Conservation (phyloP, 2,888 invertebrate genomes). For the Andrena marginata region DNA sequence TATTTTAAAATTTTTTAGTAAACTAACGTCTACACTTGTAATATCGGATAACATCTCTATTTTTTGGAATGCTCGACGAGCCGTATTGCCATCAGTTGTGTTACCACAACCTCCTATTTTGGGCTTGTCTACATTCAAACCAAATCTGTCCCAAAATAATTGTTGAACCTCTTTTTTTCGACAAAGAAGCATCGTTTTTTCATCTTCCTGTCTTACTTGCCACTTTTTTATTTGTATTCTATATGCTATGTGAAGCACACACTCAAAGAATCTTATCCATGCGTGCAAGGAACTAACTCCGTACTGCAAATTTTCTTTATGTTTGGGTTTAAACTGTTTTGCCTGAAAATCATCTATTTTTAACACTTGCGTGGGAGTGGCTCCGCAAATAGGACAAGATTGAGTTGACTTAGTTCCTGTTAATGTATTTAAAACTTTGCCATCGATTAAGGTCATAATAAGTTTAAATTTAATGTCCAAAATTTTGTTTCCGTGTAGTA, state of each 20-base stretch:
- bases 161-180: background rate
- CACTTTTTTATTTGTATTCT: conserved; percentile 1
- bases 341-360: conserved; percentile 2
- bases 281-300: background rate
- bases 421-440: conserved; percentile 9
- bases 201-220: background rate
- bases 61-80: conserved; percentile 7
- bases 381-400: background rate
- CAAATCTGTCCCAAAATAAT: background rate
- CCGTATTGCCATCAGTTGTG: conserved; percentile 1
- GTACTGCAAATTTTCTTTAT: background rate
- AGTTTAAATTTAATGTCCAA: conserved; percentile 11
- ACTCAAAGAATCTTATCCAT: conserved; percentile 1
- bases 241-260: background rate
- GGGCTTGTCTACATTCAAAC: background rate
- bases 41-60: background rate
- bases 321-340: background rate
- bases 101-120: conserved; percentile 2
- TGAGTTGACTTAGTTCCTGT: background rate
- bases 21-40: too few species aligned
- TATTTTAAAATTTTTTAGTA: background rate
- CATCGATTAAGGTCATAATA: conserved; percentile 6
- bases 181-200: background rate
- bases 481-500: background rate
- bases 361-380: background rate